Evolutionary conservation across 1,140 invertebrate species (phyloP).

Genomic region (Phthorimaea operculella): DNA sequence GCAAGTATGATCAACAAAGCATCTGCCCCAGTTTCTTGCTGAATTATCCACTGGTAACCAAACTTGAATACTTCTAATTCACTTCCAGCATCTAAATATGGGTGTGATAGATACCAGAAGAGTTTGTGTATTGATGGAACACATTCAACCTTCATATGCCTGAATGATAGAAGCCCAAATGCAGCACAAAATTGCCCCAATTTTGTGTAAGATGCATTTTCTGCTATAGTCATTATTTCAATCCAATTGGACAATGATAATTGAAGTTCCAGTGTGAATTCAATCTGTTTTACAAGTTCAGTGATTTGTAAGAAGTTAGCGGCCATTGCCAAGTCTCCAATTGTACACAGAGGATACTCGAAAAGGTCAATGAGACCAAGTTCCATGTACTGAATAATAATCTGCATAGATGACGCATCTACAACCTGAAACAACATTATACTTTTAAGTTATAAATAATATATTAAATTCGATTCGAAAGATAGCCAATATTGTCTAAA

Average conservation of each 20-base stretch:
- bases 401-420: conserved; percentile 43
- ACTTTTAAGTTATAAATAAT: background rate
- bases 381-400: conserved; percentile 49
- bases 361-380: conserved; percentile 47
- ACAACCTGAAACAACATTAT: conserved; percentile 33
- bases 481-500: too few species aligned
- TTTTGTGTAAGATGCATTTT: conserved; percentile 32
- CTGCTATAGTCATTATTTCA: conserved; percentile 41
- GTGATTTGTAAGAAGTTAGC: conserved; percentile 53
- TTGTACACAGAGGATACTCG: conserved; percentile 28
- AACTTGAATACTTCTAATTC: conserved; percentile 51
- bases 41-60: conserved; percentile 44
- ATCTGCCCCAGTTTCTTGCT: conserved; percentile 38
- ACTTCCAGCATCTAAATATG: conserved; percentile 39
- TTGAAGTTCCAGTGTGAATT: conserved; percentile 39
- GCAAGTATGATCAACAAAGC: conserved; percentile 41
- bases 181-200: conserved; percentile 34
- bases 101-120: conserved; percentile 54
- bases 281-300: conserved; percentile 54
- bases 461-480: background rate
- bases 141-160: conserved; percentile 42
- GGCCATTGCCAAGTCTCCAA: conserved; percentile 36
- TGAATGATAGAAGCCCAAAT: conserved; percentile 43
- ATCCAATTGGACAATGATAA: conserved; percentile 40
- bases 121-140: conserved; percentile 39